These are phyloP conservation scores for Hymenochirus boettgeri DNA, from an alignment of 2,113 vertebrate species.

Conservation along the genomic window DNA sequence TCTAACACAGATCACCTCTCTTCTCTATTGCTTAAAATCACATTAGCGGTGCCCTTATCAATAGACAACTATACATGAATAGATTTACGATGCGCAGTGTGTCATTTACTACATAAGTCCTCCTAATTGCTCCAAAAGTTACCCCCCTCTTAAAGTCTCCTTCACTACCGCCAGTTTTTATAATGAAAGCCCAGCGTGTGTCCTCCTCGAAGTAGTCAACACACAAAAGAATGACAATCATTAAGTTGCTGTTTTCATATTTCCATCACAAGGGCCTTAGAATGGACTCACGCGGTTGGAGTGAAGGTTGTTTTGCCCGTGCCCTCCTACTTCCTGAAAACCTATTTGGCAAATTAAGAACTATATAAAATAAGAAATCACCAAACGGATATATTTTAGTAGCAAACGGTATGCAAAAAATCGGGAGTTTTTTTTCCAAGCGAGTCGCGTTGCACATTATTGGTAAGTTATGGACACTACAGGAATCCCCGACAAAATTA, in stretches of 20 bases:
- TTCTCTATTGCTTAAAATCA: not conserved
- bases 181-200: slow-evolving; percentile 9
- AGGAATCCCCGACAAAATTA: no score
- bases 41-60: not conserved
- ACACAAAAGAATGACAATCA: slow-evolving; percentile 18
- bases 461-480: no score
- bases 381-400: not conserved
- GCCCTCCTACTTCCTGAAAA: not conserved
- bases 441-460: no score
- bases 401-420: no score
- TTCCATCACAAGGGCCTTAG: not conserved
- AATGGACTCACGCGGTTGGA: not conserved
- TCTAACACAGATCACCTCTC: slow-evolving; percentile 5
- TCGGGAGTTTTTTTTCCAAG: no score
- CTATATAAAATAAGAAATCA: not conserved
- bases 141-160: not conserved
- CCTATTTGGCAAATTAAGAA: not conserved
- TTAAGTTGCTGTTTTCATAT: slow-evolving; percentile 6
- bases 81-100: not conserved
- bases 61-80: slow-evolving; percentile 2
- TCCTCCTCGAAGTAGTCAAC: not conserved
- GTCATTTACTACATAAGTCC: slow-evolving; percentile 28
- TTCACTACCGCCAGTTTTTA: slow-evolving; percentile 1
- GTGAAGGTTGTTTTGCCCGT: not conserved
- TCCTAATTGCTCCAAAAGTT: slow-evolving; percentile 23